phyloP scores from a whole-genome alignment of 2,113 vertebrate species.

The Ochotona princeps region DNA sequence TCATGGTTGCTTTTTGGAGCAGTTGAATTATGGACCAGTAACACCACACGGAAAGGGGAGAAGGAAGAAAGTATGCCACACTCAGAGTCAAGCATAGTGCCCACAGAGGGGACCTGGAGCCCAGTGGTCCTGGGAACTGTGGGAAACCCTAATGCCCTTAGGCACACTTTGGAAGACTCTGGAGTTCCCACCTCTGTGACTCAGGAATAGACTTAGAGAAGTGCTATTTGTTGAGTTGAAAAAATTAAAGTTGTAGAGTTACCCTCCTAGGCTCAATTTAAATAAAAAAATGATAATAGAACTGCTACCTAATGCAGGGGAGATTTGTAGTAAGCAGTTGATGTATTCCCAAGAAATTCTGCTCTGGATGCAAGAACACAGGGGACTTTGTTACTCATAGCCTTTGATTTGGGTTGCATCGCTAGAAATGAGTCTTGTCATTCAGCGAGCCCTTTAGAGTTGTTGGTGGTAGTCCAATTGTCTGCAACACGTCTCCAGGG shows the following conservation, averaged over 20 bases:
- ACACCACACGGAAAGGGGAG: not conserved
- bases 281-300: not conserved
- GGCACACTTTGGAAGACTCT: not conserved
- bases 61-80: not conserved
- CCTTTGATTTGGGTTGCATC: not conserved
- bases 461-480: not conserved
- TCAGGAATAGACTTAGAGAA: not conserved
- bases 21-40: not conserved
- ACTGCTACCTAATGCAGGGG: not conserved
- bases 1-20: not conserved
- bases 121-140: not conserved
- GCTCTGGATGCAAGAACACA: not conserved
- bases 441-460: not conserved
- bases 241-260: not conserved
- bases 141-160: not conserved
- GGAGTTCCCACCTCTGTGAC: not conserved
- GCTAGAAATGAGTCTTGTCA: not conserved
- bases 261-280: not conserved
- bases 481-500: not conserved
- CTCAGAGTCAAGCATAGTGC: not conserved
- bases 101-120: not conserved
- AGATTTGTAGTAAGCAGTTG: not conserved
- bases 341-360: not conserved
- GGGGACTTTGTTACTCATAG: not conserved
- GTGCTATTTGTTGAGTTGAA: not conserved